Evolutionary conservation across 2,113 vertebrate species (phyloP).

Genomic region (Empidonax traillii): DNA sequence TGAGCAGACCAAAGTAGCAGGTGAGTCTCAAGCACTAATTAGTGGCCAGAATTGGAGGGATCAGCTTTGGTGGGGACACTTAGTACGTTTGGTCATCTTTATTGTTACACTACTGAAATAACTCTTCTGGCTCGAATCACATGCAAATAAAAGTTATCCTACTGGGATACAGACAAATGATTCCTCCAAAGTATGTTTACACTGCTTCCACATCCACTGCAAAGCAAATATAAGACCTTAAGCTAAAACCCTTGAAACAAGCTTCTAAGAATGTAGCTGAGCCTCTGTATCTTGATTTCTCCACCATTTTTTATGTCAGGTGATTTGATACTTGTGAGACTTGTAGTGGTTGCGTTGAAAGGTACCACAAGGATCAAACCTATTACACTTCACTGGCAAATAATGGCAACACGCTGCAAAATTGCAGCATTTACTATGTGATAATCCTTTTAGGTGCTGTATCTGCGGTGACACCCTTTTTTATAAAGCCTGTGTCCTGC

Average conservation of each 20-base stretch:
- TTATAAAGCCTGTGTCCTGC: neutral
- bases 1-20: neutral
- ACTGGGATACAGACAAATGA: neutral
- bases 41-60: neutral
- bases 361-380: neutral
- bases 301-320: neutral
- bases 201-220: neutral
- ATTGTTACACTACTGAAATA: neutral
- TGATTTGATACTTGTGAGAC: neutral
- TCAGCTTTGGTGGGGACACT: neutral
- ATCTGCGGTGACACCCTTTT: neutral
- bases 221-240: neutral
- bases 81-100: neutral
- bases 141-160: neutral
- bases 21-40: neutral
- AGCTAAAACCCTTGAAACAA: neutral
- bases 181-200: neutral
- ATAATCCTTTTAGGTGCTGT: constrained; percentile 15
- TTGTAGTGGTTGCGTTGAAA: neutral
- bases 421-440: neutral
- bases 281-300: neutral
- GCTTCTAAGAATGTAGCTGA: neutral
- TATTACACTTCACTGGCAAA: neutral
- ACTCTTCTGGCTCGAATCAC: neutral
- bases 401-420: neutral